These are phyloP conservation scores for Cephus rjabovi DNA, from an alignment of 2,888 invertebrate genomes.

Conservation along the genomic window DNA sequence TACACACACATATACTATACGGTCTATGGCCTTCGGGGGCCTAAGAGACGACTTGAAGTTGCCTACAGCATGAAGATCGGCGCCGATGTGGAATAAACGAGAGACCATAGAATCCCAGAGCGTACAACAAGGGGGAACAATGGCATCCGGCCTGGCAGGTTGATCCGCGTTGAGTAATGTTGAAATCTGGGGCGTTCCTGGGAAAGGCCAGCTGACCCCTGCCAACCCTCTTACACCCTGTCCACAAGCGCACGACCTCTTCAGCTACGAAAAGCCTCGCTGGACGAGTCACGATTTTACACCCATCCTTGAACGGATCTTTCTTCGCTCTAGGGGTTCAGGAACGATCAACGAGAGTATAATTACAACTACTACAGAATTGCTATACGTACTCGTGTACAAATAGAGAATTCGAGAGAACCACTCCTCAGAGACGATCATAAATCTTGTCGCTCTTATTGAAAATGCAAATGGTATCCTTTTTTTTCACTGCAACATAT, in stretches of 20 bases:
- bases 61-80: neutral
- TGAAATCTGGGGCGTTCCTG: slow-evolving; percentile 66
- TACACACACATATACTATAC: neutral
- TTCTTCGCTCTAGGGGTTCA: neutral
- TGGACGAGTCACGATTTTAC: slow-evolving; percentile 6
- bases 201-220: slow-evolving; percentile 61
- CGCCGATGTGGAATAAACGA: slow-evolving; percentile 16
- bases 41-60: neutral
- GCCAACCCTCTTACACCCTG: slow-evolving; percentile 26
- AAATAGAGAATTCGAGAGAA: neutral
- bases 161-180: slow-evolving; percentile 67
- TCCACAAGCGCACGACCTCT: neutral
- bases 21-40: neutral
- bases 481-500: neutral
- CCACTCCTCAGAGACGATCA: neutral
- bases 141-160: slow-evolving; percentile 58
- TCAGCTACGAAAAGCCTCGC: neutral
- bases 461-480: neutral
- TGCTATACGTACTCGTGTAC: neutral
- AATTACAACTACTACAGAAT: neutral
- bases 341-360: neutral
- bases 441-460: neutral
- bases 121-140: slow-evolving; percentile 50
- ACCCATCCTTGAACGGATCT: neutral
- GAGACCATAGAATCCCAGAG: slow-evolving; percentile 32